Evolutionary conservation across 2,888 invertebrate species (phyloP).

Genomic region (Aphodius granarius): DNA sequence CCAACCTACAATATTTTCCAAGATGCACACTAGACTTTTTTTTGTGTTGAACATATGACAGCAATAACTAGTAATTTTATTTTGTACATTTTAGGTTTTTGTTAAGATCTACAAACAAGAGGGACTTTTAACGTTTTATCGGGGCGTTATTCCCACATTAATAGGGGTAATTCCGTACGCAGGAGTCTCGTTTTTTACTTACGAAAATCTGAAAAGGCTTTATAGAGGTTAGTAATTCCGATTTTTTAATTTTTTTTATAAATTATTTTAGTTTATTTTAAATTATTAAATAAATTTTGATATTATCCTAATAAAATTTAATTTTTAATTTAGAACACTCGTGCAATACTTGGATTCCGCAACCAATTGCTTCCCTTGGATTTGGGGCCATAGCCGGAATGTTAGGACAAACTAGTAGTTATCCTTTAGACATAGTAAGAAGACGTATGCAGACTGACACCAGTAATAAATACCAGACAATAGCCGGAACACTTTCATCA

Average conservation of each 20-base stretch:
- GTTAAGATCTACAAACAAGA: slow-evolving; percentile 73
- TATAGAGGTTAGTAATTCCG: slow-evolving; percentile 65
- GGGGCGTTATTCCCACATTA: slow-evolving; percentile 88
- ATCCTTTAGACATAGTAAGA: slow-evolving; percentile 92
- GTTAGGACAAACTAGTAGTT: slow-evolving; percentile 92
- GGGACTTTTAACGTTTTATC: slow-evolving; percentile 76
- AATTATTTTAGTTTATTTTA: no score
- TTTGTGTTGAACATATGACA: no score
- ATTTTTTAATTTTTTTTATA: background rate
- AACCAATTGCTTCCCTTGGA: slow-evolving; percentile 66
- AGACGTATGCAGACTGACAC: slow-evolving; percentile 65
- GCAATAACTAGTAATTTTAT: no score
- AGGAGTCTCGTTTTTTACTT: slow-evolving; percentile 96
- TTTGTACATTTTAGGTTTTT: slow-evolving; percentile 45
- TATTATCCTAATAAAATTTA: background rate
- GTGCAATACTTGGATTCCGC: slow-evolving; percentile 35
- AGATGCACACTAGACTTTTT: background rate
- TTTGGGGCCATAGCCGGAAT: slow-evolving; percentile 93
- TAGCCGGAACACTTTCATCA: slow-evolving; percentile 65
- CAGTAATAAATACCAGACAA: slow-evolving; percentile 62
- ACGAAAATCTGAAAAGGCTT: slow-evolving; percentile 87
- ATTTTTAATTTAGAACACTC: slow-evolving; percentile 41
- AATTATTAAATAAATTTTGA: no score
- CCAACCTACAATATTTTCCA: no score
- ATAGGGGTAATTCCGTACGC: slow-evolving; percentile 96